Conservation (phyloP, 2,888 invertebrate genomes). For the Gryllus longicercus region DNA sequence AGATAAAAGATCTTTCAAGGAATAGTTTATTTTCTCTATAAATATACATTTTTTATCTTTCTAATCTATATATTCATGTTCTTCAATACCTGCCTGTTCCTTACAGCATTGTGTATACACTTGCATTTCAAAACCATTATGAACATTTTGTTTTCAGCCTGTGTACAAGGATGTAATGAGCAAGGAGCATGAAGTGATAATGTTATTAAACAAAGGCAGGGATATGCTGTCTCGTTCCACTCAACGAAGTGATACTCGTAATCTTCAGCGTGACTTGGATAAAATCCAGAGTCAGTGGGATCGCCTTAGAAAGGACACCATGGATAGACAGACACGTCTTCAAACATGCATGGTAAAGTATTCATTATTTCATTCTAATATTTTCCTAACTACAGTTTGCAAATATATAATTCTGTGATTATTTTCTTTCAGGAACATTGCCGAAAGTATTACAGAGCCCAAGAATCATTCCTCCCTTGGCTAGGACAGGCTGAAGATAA, state of each 20-base stretch:
- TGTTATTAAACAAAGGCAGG: conserved; percentile 86
- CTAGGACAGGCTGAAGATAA: conserved; percentile 81
- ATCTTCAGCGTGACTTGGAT: conserved; percentile 75
- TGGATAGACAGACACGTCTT: conserved; percentile 79
- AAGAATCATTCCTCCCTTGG: conserved; percentile 87
- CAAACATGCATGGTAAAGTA: conserved; percentile 71
- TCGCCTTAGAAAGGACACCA: conserved; percentile 80
- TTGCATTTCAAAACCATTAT: too few species aligned
- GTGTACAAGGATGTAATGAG: conserved; percentile 84
- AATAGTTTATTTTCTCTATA: too few species aligned
- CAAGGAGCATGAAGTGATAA: conserved; percentile 89
- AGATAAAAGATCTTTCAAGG: too few species aligned
- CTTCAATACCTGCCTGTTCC: too few species aligned
- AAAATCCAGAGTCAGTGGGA: conserved; percentile 90
- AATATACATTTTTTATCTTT: too few species aligned
- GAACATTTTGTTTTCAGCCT: conserved; percentile 51
- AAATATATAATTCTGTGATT: neutral
- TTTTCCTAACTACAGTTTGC: neutral
- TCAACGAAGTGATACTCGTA: conserved; percentile 54
- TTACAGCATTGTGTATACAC: too few species aligned
- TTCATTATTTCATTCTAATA: neutral
- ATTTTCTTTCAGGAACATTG: conserved; percentile 63
- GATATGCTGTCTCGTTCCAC: conserved; percentile 57
- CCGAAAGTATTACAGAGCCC: conserved; percentile 80
- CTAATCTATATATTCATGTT: too few species aligned